These are phyloP conservation scores for Rhincodon typus DNA, from an alignment of 2,797 vertebrate genomes.

Conservation along the genomic window DNA sequence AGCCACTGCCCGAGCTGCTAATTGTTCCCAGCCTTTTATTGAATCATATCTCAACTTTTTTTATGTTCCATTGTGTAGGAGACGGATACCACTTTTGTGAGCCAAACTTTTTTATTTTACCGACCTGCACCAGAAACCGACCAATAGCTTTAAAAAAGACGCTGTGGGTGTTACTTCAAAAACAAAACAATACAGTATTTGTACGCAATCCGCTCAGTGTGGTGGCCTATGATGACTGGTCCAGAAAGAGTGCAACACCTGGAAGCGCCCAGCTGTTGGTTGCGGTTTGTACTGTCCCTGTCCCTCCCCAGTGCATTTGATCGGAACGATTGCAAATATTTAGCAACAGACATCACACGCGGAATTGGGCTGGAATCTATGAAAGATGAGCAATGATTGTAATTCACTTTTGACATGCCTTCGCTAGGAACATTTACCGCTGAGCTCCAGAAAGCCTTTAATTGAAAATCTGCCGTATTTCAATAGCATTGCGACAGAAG, in stretches of 20 bases:
- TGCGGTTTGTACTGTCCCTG: not conserved
- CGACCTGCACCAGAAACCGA: not conserved
- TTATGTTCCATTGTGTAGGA: not conserved
- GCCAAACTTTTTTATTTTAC: not conserved
- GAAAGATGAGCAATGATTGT: not conserved
- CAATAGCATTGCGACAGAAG: slow-evolving; percentile 63
- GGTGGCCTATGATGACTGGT: not conserved
- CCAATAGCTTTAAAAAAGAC: not conserved
- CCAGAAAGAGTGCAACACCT: not conserved
- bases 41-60: not conserved
- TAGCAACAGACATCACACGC: not conserved
- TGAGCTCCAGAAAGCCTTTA: slow-evolving; percentile 62
- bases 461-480: slow-evolving; percentile 72
- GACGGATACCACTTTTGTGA: not conserved
- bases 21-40: not conserved
- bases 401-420: slow-evolving; percentile 47
- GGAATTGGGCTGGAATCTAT: not conserved
- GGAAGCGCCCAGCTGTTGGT: not conserved
- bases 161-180: not conserved
- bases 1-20: not conserved
- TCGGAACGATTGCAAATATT: not conserved
- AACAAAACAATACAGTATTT: not conserved
- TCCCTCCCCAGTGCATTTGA: not conserved
- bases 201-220: not conserved
- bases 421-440: slow-evolving; percentile 65